Conservation (phyloP, 2,797 vertebrate genomes). For the Platyrinchus mystaceus region DNA sequence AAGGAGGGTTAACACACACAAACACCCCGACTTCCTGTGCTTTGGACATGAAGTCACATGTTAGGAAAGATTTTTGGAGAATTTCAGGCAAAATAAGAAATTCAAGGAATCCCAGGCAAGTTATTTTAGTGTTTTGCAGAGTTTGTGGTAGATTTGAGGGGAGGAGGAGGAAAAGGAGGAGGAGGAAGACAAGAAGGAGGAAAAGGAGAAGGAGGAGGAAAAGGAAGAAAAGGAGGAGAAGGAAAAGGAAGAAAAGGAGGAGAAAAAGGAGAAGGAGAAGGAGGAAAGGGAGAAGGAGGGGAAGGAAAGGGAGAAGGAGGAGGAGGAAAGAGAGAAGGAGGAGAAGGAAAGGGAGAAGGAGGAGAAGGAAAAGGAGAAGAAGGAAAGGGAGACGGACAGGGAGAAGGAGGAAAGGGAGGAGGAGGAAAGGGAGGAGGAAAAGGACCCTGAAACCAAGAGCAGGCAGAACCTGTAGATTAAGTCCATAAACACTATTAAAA, state of each 20-base stretch:
- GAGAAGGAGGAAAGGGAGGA: too few species aligned
- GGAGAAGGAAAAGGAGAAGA: background rate
- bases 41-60: background rate
- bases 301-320: too few species aligned
- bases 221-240: too few species aligned
- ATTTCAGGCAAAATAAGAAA: background rate
- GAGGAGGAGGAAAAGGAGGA: too few species aligned
- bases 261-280: too few species aligned
- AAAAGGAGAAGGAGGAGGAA: too few species aligned
- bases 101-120: background rate
- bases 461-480: background rate
- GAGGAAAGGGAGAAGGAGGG: too few species aligned
- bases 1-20: background rate
- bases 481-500: background rate
- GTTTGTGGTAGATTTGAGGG: background rate
- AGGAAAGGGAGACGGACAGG: background rate
- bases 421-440: background rate
- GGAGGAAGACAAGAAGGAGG: too few species aligned
- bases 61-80: background rate
- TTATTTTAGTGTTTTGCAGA: background rate
- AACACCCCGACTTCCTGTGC: background rate
- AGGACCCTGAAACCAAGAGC: background rate
- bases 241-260: too few species aligned
- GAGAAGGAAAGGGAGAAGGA: too few species aligned
- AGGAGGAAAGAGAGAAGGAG: too few species aligned